Percentiles rank a stretch among this genome's conserved stretches.
These are phyloP conservation scores for Agrotis exclamationis DNA, from an alignment of 2,888 invertebrate genomes.

Conservation along the genomic window DNA sequence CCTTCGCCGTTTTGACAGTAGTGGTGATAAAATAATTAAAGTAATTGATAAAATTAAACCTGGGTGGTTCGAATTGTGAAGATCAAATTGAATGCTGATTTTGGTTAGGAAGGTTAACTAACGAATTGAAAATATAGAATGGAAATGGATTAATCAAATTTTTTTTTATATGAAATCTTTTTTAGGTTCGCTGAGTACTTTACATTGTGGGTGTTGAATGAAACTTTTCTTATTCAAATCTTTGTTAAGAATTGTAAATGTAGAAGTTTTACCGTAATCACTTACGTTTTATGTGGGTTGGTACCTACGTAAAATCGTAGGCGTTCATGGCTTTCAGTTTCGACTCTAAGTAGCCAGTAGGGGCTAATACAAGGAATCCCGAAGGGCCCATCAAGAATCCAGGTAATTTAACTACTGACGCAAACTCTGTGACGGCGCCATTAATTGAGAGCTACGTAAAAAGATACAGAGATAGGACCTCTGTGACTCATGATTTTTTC, in stretches of 20 bases:
- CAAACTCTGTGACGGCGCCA: not conserved
- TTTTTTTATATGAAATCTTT: too few species aligned
- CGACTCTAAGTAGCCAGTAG: not conserved
- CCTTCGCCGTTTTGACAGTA: too few species aligned
- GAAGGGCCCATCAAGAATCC: not conserved
- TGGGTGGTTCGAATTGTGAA: not conserved
- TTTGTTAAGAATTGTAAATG: not conserved
- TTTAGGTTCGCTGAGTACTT: too few species aligned
- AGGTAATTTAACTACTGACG: slow-evolving; percentile 1
- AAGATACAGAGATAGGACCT: not conserved
- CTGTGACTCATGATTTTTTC: too few species aligned
- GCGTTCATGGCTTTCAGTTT: not conserved
- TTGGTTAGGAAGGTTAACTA: not conserved
- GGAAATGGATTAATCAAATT: not conserved
- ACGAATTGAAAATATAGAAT: not conserved
- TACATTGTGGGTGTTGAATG: too few species aligned
- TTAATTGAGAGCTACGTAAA: not conserved
- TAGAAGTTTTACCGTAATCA: too few species aligned
- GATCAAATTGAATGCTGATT: slow-evolving; percentile 19
- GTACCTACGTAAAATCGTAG: not conserved
- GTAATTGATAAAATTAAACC: too few species aligned
- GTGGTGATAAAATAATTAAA: too few species aligned
- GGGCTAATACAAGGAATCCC: not conserved
- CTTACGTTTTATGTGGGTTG: not conserved
- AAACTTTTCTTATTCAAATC: not conserved